Base-by-base conservation (phyloP, 2,888 invertebrate species). In the Spisula solida region DNA sequence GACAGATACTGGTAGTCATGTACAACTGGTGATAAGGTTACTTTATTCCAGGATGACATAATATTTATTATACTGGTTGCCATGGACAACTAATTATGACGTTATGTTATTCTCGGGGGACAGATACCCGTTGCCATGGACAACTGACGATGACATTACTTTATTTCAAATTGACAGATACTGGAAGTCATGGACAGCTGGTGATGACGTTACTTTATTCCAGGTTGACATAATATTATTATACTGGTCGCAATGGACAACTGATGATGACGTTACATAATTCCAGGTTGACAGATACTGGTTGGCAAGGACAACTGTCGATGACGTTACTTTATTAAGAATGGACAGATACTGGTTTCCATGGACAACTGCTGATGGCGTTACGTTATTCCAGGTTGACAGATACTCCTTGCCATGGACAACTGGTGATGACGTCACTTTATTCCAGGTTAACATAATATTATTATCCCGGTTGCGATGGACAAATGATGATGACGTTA, bases 201-300 rank as follows among this genome's bases (percentile, higher is more conserved):
- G 60, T n/a, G 60, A 60, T 60, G 60, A 60, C 25, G 60, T 60
- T 60, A 60, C n/a, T n/a, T 20, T n/a, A 60, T 60, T 60, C 25
- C 25, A 20, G n/a, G 20, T 16, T 14, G 18, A 12, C 55, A 55
- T n/a, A n/a, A n/a, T n/a, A n/a, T n/a, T n/a, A n/a, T n/a, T n/a
- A n/a, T n/a, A n/a, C n/a, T n/a, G n/a, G n/a, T n/a, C n/a, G 18
- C 18, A 55, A 18, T n/a, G n/a, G 18, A 20, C 56, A n/a, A n/a
- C n/a, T 20, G n/a, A n/a, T 56, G 56, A 56, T 56, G 56, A 56
- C 56, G 56, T 56, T 20, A 56, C 20, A 0, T 10, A 10, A 20
- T 56, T 56, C 2, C 14, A 18, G 18, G 18, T 18, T 18, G 18
- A 20, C 8, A 60, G 4, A 20, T 18, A 60, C 4, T 18, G n/a